A percentile compares a stretch with the other conserved stretches of the same genome.
phyloP scores from a whole-genome alignment of 92 coral and sea anemone species.

The Phenganax subtilis region DNA sequence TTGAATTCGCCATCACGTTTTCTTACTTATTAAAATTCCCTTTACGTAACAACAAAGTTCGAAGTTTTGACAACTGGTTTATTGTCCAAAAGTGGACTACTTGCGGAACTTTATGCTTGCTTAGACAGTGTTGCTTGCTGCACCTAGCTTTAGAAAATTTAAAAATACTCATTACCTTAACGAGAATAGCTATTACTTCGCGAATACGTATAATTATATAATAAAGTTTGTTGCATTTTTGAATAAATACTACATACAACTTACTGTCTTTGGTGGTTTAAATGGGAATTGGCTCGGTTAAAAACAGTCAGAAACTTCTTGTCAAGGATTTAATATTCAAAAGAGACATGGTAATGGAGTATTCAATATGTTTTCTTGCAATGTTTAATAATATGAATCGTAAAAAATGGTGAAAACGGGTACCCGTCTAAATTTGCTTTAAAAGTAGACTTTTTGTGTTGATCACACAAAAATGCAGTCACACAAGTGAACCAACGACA shows the following conservation, averaged over 20 bases:
- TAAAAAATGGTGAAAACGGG: slow-evolving; percentile 20
- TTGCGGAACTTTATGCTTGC: neutral
- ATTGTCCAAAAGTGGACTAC: neutral
- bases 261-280: neutral
- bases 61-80: neutral
- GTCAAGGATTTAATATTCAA: neutral
- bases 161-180: slow-evolving; percentile 21
- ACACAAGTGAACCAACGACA: too few species aligned
- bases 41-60: neutral
- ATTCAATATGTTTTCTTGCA: neutral
- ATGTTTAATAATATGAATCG: neutral
- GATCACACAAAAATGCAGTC: neutral
- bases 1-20: slow-evolving; percentile 7
- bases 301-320: neutral
- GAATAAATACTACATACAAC: neutral
- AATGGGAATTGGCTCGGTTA: neutral
- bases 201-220: neutral
- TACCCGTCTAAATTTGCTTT: slow-evolving; percentile 14
- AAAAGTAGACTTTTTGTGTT: neutral
- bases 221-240: neutral
- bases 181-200: neutral
- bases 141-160: slow-evolving; percentile 4
- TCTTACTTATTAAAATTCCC: neutral
- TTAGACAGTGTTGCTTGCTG: neutral
- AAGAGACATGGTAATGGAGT: neutral